Base-by-base conservation (phyloP, 2,797 vertebrate genomes). In the Arnoldichthys spilopterus region DNA sequence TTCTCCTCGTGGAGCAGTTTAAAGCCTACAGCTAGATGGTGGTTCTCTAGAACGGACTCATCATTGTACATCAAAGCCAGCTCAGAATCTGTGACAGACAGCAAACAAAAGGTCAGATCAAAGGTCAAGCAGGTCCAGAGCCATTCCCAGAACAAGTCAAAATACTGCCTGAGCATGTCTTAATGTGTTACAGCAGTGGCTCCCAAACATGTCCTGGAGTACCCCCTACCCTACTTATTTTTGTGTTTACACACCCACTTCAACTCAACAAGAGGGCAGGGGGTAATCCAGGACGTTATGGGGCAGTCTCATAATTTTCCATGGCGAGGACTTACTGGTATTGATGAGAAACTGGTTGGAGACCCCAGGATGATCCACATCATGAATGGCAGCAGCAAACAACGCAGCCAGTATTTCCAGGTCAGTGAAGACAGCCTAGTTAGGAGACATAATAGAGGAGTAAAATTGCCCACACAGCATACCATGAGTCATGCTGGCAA, bases 261-360 rank as follows among this genome's bases (percentile, higher is more conserved):
- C n/a, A n/a, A n/a, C n/a, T n/a, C n/a, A n/a, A n/a, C n/a, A n/a
- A n/a, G n/a, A n/a, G n/a, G n/a, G n/a, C n/a, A n/a, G n/a, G n/a
- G n/a, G n/a, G n/a, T n/a, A n/a, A n/a, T n/a, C n/a, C n/a, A 34
- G 4, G 67, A 7, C 15, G 34, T 32, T n/a, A 4, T 15, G 1
- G 3, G 24, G 16, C n/a, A 18, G 13, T 18, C 47, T 49, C 47
- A 24, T 26, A 34, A 16, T 37, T 32, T 20, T 79, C 4, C 12
- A 68, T 26, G 28, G 15, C 22, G 9, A 45, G 9, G 3, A 66
- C 96, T 95, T 90, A 98, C 96, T 98, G 82, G 96, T 98, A 87
- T 97, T 98, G 88, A 98, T 98, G 84, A 98, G 95, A 88, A 98
- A 97, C 89, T 98, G 96, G 92, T 98, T 98, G 84, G 96, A 98